phyloP scores from a whole-genome alignment of 1,140 invertebrate species.

The Drosophila tristis region DNA sequence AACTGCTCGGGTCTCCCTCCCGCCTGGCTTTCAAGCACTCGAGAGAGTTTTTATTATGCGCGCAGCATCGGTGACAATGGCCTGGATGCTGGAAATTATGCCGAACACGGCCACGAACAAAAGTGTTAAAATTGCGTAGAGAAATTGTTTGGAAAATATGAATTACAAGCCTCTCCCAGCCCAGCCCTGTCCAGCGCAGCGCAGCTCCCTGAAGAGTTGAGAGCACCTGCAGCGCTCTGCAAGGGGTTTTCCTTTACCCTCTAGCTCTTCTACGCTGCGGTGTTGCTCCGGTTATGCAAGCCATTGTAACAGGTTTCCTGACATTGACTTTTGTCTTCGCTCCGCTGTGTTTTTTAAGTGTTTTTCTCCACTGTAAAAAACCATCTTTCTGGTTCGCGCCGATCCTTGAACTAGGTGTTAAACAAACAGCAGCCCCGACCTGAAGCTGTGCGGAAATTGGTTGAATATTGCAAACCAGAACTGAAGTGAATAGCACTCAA shows the following conservation, averaged over 20 bases:
- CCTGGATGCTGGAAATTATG: constrained; percentile 39
- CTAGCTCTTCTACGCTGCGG: too few relatives aligned
- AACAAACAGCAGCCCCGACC: constrained; percentile 55
- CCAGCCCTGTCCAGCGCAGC: neutral
- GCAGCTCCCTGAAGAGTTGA: constrained; percentile 47
- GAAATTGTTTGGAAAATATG: constrained; percentile 67
- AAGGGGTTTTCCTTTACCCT: constrained; percentile 14
- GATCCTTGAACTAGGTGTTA: constrained; percentile 49
- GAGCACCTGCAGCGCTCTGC: constrained; percentile 46
- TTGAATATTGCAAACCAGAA: neutral
- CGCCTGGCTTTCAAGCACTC: constrained; percentile 46
- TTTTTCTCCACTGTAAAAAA: constrained; percentile 38
- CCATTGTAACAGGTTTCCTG: constrained; percentile 45
- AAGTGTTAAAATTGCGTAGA: constrained; percentile 65
- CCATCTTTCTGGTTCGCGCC: constrained; percentile 32
- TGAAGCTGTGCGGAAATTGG: constrained; percentile 47
- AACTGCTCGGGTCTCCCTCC: constrained; percentile 46
- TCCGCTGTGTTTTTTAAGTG: constrained; percentile 31
- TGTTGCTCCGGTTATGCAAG: constrained; percentile 23
- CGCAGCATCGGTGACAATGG: constrained; percentile 17
- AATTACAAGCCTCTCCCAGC: constrained; percentile 42
- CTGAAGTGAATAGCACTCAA: constrained; percentile 13
- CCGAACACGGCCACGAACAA: constrained; percentile 29
- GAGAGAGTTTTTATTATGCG: constrained; percentile 38
- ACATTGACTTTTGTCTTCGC: neutral